Base-by-base conservation (phyloP, 2,888 invertebrate genomes). In the Eupithecia exiguata region DNA sequence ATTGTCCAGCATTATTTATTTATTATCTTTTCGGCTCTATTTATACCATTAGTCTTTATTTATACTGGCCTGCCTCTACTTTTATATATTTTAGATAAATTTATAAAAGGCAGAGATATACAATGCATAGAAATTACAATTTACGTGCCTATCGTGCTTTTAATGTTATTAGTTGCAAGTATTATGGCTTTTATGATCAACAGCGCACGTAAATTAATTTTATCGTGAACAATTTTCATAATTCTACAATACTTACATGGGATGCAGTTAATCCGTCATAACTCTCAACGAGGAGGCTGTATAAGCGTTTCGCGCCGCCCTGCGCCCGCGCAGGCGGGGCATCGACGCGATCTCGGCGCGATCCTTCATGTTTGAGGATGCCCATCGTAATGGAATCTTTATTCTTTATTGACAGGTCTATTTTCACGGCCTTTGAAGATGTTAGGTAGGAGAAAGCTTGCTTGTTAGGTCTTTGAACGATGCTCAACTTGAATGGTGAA, bases 301-400 rank as follows among this genome's bases (percentile, higher is more conserved):
- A 69, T 70, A 71, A 62, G 73, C 74, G 71, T 75, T 79, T 78
- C 77, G 78, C 76, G 78, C 79, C 79, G 79, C 78, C 78, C 74
- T 70, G 74, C 62, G 74, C 77, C 21, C 35, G 69, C 73, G 74
- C 76, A 72, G 77, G 78, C 78, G 79, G 74, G 76, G 78, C 78
- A 74, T 69, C 68, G 16, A 53, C 74, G 69, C 73, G 75, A 77
- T 77, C 78, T 63, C 63, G 62, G 46, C 75, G 71, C 68, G 77
- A 77, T 78, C 58, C 72, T 63, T 78, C 74, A 71, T 79, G 74
- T 80, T 81, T 80, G 81, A 71, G 70, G 78, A 78, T 78, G 70
- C 58, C 38, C 71, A 79, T 80, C 78, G 68, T 79, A 79, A 79
- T 80, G 78, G 76, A 80, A 79, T 78, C 80, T 79, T 70, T 77